phyloP scores from a whole-genome alignment of 92 coral and sea anemone genomes.

The Montipora capitata region DNA sequence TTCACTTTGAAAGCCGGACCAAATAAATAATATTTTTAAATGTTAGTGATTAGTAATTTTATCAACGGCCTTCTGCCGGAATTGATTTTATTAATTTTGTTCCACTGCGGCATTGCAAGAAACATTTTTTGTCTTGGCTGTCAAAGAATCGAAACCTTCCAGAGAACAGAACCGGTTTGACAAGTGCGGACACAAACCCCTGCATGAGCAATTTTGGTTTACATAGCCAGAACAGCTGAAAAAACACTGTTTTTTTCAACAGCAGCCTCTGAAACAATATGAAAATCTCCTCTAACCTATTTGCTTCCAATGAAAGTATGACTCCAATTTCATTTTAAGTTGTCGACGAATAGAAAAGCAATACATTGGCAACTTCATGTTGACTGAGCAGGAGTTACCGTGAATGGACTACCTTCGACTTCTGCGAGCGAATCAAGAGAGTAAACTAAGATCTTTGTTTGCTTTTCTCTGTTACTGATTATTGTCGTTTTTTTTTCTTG shows the following conservation, averaged over 20 bases:
- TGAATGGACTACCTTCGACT: background rate
- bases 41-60: too few relatives aligned
- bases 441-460: constrained; percentile 23
- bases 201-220: background rate
- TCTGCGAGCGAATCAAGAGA: background rate
- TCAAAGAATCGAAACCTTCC: too few relatives aligned
- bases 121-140: too few relatives aligned
- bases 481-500: constrained; percentile 31
- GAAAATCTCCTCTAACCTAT: background rate
- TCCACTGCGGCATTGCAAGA: too few relatives aligned
- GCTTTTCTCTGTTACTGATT: constrained; percentile 22
- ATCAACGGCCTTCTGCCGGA: too few relatives aligned
- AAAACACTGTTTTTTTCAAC: constrained; percentile 39
- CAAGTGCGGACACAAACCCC: background rate
- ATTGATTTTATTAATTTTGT: too few relatives aligned
- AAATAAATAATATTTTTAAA: too few relatives aligned
- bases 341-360: background rate
- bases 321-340: background rate
- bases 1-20: too few relatives aligned
- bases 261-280: constrained; percentile 23
- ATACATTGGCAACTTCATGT: background rate
- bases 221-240: constrained; percentile 18
- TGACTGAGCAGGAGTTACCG: background rate
- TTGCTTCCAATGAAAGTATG: constrained; percentile 27
- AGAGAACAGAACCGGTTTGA: too few relatives aligned